Conservation (phyloP, 2,888 invertebrate species). For the Eristalis pertinax region DNA sequence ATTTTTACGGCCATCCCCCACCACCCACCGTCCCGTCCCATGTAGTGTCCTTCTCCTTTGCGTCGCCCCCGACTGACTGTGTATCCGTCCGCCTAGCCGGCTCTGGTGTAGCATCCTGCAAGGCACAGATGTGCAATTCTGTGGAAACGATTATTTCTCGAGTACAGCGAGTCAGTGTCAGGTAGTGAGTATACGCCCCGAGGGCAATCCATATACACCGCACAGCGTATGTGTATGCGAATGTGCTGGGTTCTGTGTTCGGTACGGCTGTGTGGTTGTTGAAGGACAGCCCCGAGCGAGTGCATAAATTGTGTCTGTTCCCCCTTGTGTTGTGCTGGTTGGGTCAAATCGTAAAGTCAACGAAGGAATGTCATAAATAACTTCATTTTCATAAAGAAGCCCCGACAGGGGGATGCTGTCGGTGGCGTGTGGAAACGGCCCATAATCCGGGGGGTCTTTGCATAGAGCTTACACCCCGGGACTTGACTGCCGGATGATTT, state of each 20-base stretch:
- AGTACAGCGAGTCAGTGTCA: slow-evolving; percentile 34
- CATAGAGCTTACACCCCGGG: slow-evolving; percentile 1
- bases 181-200: slow-evolving; percentile 36
- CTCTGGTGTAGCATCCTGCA: slow-evolving; percentile 1
- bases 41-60: not conserved
- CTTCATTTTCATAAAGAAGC: slow-evolving; percentile 46
- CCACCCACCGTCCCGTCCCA: not conserved
- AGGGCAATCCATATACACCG: slow-evolving; percentile 6
- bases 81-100: not conserved
- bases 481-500: slow-evolving; percentile 20
- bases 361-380: slow-evolving; percentile 50
- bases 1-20: slow-evolving; percentile 42
- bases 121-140: slow-evolving; percentile 51
- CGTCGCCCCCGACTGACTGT: not conserved
- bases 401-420: not conserved
- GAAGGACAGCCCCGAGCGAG: slow-evolving; percentile 1
- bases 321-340: not conserved
- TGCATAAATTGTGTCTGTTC: slow-evolving; percentile 41
- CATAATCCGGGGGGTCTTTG: not conserved
- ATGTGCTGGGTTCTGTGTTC: too few species aligned
- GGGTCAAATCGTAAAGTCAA: slow-evolving; percentile 54
- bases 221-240: not conserved
- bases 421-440: not conserved
- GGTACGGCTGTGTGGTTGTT: not conserved
- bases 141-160: slow-evolving; percentile 32